Conservation (phyloP, 2,113 vertebrate species). For the Eidolon helvum region DNA sequence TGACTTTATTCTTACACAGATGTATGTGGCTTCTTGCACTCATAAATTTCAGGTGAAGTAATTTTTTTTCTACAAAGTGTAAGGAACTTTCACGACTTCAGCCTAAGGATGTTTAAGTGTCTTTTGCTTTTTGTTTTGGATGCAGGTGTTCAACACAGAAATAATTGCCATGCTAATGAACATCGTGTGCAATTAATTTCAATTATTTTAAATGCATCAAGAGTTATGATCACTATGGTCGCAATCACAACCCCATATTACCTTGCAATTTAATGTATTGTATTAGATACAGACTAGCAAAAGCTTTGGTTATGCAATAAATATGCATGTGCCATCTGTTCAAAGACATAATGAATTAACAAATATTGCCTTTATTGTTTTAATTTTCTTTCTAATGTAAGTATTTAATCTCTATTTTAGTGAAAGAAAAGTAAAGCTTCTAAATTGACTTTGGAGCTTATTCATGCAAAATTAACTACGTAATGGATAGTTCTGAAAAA, state of each 20-base stretch:
- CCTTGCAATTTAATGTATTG: not conserved
- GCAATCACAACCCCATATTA: not conserved
- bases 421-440: not conserved
- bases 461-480: constrained; percentile 46
- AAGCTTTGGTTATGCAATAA: not conserved
- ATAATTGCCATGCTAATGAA: not conserved
- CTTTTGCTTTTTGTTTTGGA: not conserved
- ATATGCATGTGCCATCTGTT: not conserved
- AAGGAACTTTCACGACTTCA: not conserved
- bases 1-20: not conserved
- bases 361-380: constrained; percentile 37
- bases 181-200: not conserved
- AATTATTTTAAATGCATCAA: not conserved
- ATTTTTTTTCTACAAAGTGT: not conserved
- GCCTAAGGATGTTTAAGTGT: constrained; percentile 1
- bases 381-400: not conserved
- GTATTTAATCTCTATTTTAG: constrained; percentile 44
- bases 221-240: not conserved
- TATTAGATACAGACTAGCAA: not conserved
- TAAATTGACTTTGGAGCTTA: constrained; percentile 20
- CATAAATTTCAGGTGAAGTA: not conserved
- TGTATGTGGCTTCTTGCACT: not conserved
- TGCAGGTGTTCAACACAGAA: not conserved
- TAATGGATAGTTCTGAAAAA: constrained; percentile 36
- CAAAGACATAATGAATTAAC: not conserved